phyloP scores from a whole-genome alignment of 2,113 vertebrate species.

The Gnathonemus echidnorhynchus region DNA sequence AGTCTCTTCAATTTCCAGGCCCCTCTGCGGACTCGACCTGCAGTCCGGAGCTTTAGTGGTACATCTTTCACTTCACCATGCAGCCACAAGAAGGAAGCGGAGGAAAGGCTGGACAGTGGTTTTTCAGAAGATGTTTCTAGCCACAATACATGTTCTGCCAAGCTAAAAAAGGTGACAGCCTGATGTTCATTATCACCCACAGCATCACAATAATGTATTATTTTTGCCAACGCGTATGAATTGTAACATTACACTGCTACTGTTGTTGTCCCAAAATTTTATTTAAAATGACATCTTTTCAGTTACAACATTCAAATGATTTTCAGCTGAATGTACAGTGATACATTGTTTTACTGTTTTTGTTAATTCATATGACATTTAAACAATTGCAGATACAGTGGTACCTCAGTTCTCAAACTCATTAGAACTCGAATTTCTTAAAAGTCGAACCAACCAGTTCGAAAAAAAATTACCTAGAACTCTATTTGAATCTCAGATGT shows the following conservation, averaged over 20 bases:
- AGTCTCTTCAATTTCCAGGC: constrained; percentile 84
- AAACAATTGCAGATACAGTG: neutral
- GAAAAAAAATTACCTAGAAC: no score
- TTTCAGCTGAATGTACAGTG: neutral
- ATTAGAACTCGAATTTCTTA: no score
- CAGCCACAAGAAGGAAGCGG: constrained; percentile 42
- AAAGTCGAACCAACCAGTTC: no score
- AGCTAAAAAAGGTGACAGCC: constrained; percentile 47
- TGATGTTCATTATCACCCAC: neutral
- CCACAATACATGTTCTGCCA: constrained; percentile 5
- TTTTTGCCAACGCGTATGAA: neutral
- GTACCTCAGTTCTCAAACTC: no score
- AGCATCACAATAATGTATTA: neutral
- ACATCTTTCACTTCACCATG: neutral
- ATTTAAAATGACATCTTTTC: neutral
- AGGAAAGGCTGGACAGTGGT: constrained; percentile 50
- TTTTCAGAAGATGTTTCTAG: constrained; percentile 34
- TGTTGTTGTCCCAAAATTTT: neutral
- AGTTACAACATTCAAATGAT: neutral
- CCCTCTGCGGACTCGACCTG: constrained; percentile 54
- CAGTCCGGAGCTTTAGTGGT: neutral
- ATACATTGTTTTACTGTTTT: neutral
- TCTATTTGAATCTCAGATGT: no score
- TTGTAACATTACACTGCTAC: neutral
- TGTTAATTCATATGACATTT: neutral